Evolutionary conservation across 1,140 invertebrate species (phyloP).

Genomic region (Trichonephila clavata): DNA sequence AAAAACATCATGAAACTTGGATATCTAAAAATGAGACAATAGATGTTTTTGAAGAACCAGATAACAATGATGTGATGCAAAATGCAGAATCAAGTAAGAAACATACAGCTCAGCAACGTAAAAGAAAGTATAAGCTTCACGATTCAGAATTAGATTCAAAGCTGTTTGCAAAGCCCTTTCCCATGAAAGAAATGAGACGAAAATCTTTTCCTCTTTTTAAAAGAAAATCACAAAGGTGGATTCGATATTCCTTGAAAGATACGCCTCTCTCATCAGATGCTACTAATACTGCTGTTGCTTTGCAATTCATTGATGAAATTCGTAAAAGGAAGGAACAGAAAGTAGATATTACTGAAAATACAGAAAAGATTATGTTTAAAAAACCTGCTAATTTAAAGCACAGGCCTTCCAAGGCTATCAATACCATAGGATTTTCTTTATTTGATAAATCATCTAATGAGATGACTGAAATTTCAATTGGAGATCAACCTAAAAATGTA

Average conservation of each 20-base stretch:
- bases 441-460: not conserved
- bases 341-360: not conserved
- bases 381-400: slow-evolving; percentile 15
- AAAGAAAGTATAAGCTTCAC: not conserved
- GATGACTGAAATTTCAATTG: not conserved
- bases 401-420: not conserved
- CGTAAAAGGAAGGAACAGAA: not conserved
- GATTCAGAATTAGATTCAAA: not conserved
- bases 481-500: not conserved
- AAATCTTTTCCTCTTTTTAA: not conserved
- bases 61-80: not conserved
- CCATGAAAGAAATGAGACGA: not conserved
- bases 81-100: not conserved
- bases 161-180: slow-evolving; percentile 18
- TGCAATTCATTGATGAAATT: slow-evolving; percentile 57
- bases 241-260: slow-evolving; percentile 63
- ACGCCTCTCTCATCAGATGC: slow-evolving; percentile 54
- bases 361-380: slow-evolving; percentile 41
- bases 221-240: slow-evolving; percentile 35
- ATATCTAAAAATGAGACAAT: slow-evolving; percentile 50
- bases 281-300: slow-evolving; percentile 37
- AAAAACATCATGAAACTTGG: slow-evolving; percentile 57
- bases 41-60: not conserved
- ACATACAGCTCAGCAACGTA: not conserved
- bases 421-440: not conserved